A percentile compares a stretch with the other conserved stretches of the same genome.
Evolutionary conservation across 1,140 invertebrate species (phyloP).

Genomic region (Musca vetustissima): DNA sequence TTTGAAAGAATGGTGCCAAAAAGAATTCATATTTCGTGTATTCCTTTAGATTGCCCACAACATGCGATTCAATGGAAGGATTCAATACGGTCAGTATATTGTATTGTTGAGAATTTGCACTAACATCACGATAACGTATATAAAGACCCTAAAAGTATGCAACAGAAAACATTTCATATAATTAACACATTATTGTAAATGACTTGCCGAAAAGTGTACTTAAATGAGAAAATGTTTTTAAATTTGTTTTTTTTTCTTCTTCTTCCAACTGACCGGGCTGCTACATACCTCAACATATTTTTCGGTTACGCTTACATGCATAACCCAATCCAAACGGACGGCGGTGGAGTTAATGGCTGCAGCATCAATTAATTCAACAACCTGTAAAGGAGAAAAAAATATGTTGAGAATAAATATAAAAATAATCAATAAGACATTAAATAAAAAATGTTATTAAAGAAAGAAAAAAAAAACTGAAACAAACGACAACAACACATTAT

Average conservation of each 20-base stretch:
- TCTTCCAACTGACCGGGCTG: no score
- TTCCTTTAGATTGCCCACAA: conserved; percentile 74
- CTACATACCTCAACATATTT: conserved; percentile 53
- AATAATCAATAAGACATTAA: background rate
- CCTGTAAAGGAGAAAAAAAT: conserved; percentile 49
- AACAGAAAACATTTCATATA: background rate
- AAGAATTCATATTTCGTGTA: conserved; percentile 88
- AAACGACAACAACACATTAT: background rate
- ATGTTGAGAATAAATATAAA: background rate
- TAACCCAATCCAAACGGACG: conserved; percentile 82
- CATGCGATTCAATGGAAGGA: conserved; percentile 66
- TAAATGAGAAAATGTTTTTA: no score
- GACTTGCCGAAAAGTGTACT: no score
- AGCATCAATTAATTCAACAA: conserved; percentile 80
- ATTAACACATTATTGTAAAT: no score
- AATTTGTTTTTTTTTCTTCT: no score
- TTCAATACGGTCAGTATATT: conserved; percentile 71
- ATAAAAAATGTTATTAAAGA: background rate
- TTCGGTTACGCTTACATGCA: conserved; percentile 57
- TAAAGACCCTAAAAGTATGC: conserved; percentile 74
- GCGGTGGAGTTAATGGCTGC: conserved; percentile 79
- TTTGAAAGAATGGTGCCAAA: conserved; percentile 83
- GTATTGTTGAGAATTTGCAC: conserved; percentile 65
- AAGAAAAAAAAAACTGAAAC: conserved; percentile 1
- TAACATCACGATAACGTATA: conserved; percentile 84